Conservation (phyloP, 2,888 invertebrate species). For the Synanthedon andrenaeformis region DNA sequence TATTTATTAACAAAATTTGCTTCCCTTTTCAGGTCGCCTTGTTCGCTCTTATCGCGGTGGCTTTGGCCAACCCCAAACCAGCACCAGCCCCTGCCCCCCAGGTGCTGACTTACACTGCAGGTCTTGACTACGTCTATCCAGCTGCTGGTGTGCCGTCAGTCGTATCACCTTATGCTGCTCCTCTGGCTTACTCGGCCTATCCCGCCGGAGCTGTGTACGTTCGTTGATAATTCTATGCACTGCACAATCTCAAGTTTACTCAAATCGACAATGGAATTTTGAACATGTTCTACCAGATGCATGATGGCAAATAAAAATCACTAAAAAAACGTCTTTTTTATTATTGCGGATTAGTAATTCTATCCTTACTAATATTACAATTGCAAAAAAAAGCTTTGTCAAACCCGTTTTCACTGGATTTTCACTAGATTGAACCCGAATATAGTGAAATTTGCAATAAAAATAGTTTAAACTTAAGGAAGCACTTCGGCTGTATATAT, state of each 20-base stretch:
- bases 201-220: constrained; percentile 22
- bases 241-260: neutral
- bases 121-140: constrained; percentile 40
- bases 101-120: constrained; percentile 26
- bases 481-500: too few relatives aligned
- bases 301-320: neutral
- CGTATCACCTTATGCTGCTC: constrained; percentile 22
- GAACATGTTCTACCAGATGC: neutral
- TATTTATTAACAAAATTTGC: neutral
- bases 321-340: neutral
- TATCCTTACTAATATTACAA: too few relatives aligned
- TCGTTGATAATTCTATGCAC: constrained; percentile 11
- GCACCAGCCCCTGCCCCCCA: constrained; percentile 31
- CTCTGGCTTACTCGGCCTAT: constrained; percentile 30
- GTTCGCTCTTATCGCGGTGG: constrained; percentile 61
- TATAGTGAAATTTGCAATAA: too few relatives aligned
- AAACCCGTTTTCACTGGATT: too few relatives aligned
- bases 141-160: constrained; percentile 21
- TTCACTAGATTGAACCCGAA: too few relatives aligned
- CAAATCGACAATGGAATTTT: neutral
- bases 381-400: too few relatives aligned
- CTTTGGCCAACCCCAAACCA: constrained; percentile 54
- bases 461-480: too few relatives aligned
- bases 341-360: too few relatives aligned
- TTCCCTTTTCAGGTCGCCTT: constrained; percentile 49